Percentiles rank a stretch among this genome's conserved stretches.
These are phyloP conservation scores for Tethea ocularis DNA, from an alignment of 2,888 invertebrate species.

Conservation along the genomic window DNA sequence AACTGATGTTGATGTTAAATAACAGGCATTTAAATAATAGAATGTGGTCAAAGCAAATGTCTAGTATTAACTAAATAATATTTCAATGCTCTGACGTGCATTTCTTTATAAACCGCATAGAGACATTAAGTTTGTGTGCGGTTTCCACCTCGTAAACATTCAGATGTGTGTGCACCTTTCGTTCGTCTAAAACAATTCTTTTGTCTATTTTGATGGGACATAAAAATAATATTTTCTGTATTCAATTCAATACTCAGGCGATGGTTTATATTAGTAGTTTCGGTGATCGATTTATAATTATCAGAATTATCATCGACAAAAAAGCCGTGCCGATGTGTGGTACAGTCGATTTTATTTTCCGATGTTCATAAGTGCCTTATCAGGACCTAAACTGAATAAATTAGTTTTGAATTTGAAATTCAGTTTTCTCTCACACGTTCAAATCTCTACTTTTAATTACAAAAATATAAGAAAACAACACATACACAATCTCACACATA, in stretches of 20 bases:
- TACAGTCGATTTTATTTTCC: too few relatives aligned
- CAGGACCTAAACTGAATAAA: too few relatives aligned
- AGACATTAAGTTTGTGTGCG: conserved; percentile 53
- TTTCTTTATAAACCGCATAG: conserved; percentile 56
- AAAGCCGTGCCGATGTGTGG: too few relatives aligned
- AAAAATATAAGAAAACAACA: conserved; percentile 11
- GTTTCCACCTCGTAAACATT: conserved; percentile 52
- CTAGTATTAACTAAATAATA: conserved; percentile 34
- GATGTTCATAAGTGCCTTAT: too few relatives aligned
- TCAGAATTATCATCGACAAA: too few relatives aligned
- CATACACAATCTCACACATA: conserved; percentile 19
- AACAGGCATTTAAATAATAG: conserved; percentile 10
- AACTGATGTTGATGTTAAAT: neutral
- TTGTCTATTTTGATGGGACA: conserved; percentile 64
- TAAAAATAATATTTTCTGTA: conserved; percentile 51
- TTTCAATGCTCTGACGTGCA: conserved; percentile 27
- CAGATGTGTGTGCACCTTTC: conserved; percentile 51
- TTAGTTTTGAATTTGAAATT: too few relatives aligned
- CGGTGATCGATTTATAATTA: too few relatives aligned
- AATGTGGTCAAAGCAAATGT: conserved; percentile 38
- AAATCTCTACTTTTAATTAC: conserved; percentile 6
- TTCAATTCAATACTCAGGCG: too few relatives aligned
- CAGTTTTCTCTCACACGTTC: too few relatives aligned
- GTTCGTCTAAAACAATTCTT: conserved; percentile 50
- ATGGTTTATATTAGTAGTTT: too few relatives aligned